These are phyloP conservation scores for Gulo gulo DNA, from an alignment of 2,113 vertebrate species.

Conservation along the genomic window DNA sequence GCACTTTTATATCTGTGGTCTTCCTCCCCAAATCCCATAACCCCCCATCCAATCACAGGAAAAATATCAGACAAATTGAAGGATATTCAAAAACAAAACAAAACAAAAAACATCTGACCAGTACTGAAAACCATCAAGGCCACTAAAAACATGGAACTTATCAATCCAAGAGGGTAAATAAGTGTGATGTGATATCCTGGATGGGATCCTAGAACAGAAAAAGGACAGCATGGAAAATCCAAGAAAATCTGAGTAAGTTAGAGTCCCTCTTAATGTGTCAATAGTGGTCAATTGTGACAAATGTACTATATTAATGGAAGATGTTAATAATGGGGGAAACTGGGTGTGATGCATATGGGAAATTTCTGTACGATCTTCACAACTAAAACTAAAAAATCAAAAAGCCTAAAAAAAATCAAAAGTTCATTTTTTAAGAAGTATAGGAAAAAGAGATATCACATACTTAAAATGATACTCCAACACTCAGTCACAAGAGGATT, in stretches of 20 bases:
- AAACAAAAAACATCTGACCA: not conserved
- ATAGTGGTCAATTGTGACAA: not conserved
- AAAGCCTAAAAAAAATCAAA: not conserved
- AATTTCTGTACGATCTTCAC: not conserved
- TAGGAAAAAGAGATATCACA: not conserved
- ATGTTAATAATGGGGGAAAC: not conserved
- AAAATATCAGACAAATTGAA: not conserved
- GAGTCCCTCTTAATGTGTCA: not conserved
- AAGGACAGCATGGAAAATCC: not conserved
- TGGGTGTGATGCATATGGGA: rapidly evolving
- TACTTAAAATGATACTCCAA: not conserved
- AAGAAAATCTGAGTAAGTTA: not conserved
- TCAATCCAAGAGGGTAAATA: not conserved
- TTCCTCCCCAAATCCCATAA: not conserved
- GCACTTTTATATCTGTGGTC: not conserved
- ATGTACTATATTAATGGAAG: not conserved
- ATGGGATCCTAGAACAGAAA: not conserved
- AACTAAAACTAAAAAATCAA: not conserved
- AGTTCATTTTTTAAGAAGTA: not conserved
- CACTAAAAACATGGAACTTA: not conserved
- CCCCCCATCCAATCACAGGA: not conserved
- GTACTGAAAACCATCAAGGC: not conserved
- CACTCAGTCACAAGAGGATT: not conserved
- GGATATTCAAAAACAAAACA: not conserved
- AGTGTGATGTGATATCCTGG: not conserved